Percentiles rank a stretch among this genome's conserved stretches.
Evolutionary conservation across 2,797 vertebrate genomes (phyloP).

Genomic region (Notolabrus celidotus): DNA sequence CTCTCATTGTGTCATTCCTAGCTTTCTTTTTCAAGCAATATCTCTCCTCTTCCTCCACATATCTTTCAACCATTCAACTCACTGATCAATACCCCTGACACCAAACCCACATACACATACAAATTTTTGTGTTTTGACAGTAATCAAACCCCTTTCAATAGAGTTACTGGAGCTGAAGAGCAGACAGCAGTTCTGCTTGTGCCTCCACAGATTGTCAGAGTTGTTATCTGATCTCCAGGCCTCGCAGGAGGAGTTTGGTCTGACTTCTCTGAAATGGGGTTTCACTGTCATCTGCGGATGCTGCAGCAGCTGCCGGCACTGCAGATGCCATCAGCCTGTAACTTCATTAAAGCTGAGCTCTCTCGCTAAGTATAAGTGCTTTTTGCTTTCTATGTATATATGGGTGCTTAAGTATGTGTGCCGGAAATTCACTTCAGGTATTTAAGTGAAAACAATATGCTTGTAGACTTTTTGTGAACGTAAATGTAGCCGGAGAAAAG

Average conservation of each 20-base stretch:
- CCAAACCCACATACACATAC: neutral
- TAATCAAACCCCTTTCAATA: slow-evolving; percentile 21
- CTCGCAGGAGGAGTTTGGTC: slow-evolving; percentile 18
- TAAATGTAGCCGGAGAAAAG: neutral
- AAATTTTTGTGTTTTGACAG: slow-evolving; percentile 1
- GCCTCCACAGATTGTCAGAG: slow-evolving; percentile 21
- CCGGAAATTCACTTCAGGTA: slow-evolving; percentile 12
- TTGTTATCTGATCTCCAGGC: slow-evolving; percentile 19
- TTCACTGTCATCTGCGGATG: slow-evolving; percentile 38
- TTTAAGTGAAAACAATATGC: slow-evolving; percentile 19
- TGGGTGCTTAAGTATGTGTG: neutral
- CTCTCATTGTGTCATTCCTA: neutral
- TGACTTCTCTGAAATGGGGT: slow-evolving; percentile 34
- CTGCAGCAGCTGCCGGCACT: slow-evolving; percentile 17
- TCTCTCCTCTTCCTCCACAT: slow-evolving; percentile 9
- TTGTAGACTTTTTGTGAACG: neutral
- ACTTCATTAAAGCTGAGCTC: slow-evolving; percentile 31
- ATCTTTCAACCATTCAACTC: slow-evolving; percentile 31
- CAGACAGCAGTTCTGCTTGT: slow-evolving; percentile 35
- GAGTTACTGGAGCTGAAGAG: slow-evolving; percentile 18
- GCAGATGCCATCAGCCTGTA: slow-evolving; percentile 16
- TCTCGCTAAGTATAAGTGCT: slow-evolving; percentile 16
- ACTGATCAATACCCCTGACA: slow-evolving; percentile 31
- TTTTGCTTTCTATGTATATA: slow-evolving; percentile 16
- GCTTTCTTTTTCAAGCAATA: slow-evolving; percentile 5